Conservation (phyloP, 2,113 vertebrate genomes). For the Rhinopithecus roxellana region DNA sequence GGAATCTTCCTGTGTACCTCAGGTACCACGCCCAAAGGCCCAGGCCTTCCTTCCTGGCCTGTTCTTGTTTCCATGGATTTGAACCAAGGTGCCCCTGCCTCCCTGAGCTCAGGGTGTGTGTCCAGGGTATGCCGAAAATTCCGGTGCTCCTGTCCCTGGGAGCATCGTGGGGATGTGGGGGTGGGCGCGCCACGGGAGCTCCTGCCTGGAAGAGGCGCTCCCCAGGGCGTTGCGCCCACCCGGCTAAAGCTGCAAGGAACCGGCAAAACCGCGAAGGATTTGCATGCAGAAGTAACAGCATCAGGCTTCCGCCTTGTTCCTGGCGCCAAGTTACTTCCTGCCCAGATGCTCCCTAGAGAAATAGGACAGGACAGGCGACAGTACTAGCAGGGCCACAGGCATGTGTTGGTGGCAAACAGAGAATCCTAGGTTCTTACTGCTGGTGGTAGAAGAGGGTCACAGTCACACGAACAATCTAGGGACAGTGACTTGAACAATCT, state of each 20-base stretch:
- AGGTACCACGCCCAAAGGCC: not conserved
- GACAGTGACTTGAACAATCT: not conserved
- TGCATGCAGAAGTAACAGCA: not conserved
- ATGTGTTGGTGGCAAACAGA: not conserved
- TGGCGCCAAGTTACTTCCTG: not conserved
- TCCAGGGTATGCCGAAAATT: accelerated
- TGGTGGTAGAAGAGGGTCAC: not conserved
- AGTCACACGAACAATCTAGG: not conserved
- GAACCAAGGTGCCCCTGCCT: accelerated
- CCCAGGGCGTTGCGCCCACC: not conserved
- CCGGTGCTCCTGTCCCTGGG: no score
- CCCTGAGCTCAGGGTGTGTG: not conserved
- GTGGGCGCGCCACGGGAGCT: not conserved
- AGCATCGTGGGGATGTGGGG: accelerated
- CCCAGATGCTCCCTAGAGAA: not conserved
- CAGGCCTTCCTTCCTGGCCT: not conserved
- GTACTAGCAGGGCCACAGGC: not conserved
- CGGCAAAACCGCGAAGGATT: not conserved
- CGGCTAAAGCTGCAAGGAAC: not conserved
- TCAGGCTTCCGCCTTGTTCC: not conserved
- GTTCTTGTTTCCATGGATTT: not conserved
- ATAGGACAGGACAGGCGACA: not conserved
- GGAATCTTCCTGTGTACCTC: not conserved
- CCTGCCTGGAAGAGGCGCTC: not conserved
- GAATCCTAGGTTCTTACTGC: not conserved